These are phyloP conservation scores for Drosophila melanogaster DNA, from an alignment of 1,140 invertebrate genomes.

Conservation along the genomic window Release_6_plus_ISO1_MT NT_033779.5:9281501-9282000, in stretches of 20 bases:
- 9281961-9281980: not conserved
- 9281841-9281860: constrained; percentile 3
- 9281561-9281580: too few relatives aligned
- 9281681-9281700: not conserved
- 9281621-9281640: not conserved
- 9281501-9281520: constrained; percentile 7
- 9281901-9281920: constrained; percentile 16
- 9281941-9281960: constrained; percentile 3
- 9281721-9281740: too few relatives aligned
- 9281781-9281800: not conserved
- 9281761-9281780: too few relatives aligned
- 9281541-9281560: not conserved
- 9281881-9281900: constrained; percentile 24
- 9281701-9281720: not conserved
- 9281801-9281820: not conserved
- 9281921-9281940: constrained; percentile 31
- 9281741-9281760: not conserved
- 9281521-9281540: not conserved
- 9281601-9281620: not conserved
- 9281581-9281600: not conserved
- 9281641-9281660: not conserved
- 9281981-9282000: constrained; percentile 31
- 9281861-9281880: constrained; percentile 5
- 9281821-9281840: too few relatives aligned
- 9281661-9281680: not conserved